Conservation (phyloP, 2,113 vertebrate genomes). For the Pandion haliaetus region DNA sequence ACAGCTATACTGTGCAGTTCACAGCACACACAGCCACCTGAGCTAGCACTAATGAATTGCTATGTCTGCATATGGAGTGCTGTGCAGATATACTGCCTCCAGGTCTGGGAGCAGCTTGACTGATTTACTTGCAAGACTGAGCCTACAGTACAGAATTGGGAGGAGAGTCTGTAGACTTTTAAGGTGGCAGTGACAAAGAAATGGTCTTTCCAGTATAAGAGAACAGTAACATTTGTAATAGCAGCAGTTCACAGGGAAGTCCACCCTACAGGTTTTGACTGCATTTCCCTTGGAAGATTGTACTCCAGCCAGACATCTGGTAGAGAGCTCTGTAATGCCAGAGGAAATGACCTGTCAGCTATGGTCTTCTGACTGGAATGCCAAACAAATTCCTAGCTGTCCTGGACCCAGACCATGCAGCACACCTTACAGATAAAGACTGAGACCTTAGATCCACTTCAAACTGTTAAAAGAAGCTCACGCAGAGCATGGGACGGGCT, state of each 20-base stretch:
- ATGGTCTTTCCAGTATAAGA: background rate
- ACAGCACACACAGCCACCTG: background rate
- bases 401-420: background rate
- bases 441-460: background rate
- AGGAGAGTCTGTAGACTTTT: background rate
- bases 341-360: background rate
- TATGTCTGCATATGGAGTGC: fast-evolving
- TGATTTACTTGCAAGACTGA: background rate
- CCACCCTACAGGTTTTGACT: background rate
- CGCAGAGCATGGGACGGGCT: background rate
- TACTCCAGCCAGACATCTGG: background rate
- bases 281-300: background rate
- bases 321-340: background rate
- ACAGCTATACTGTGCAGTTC: background rate
- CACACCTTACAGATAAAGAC: background rate
- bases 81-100: background rate
- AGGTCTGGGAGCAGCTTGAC: background rate
- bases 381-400: background rate
- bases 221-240: background rate
- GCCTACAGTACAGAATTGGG: background rate
- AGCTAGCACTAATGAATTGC: background rate
- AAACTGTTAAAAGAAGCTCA: background rate
- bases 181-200: background rate
- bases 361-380: fast-evolving
- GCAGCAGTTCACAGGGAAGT: background rate